Evolutionary conservation across 2,113 vertebrate species (phyloP).

Genomic region (Mustelus asterias): DNA sequence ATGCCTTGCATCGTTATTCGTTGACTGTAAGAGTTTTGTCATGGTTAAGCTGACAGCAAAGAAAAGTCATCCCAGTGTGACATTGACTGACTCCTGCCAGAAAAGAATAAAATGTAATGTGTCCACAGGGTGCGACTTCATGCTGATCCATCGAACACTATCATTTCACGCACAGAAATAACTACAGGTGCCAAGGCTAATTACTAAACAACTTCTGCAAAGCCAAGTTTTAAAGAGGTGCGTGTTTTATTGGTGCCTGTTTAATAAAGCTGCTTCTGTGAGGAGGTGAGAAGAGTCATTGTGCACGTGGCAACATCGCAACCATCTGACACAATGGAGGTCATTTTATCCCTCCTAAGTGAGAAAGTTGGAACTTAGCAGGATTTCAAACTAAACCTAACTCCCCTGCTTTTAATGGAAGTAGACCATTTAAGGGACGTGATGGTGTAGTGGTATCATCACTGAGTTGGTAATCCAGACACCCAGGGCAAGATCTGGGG

Average conservation of each 20-base stretch:
- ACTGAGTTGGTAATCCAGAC: too few relatives aligned
- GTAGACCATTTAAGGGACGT: too few relatives aligned
- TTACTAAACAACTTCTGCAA: background rate
- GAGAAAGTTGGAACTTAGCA: too few relatives aligned
- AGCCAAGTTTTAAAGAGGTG: background rate
- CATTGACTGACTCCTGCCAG: background rate
- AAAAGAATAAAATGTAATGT: background rate
- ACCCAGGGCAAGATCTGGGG: too few relatives aligned
- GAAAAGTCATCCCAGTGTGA: background rate
- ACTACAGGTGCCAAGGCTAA: background rate
- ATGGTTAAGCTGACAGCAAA: background rate
- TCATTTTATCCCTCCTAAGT: background rate
- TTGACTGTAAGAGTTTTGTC: background rate
- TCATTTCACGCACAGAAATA: slow-evolving; percentile 12
- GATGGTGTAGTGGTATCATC: too few relatives aligned
- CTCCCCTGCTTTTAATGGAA: background rate
- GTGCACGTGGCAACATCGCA: background rate
- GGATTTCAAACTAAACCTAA: background rate
- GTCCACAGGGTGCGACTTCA: background rate
- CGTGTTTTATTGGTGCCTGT: background rate
- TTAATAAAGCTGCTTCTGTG: background rate
- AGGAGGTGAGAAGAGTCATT: background rate
- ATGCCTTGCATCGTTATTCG: background rate
- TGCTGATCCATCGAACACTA: background rate
- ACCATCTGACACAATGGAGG: background rate